Percentiles rank a stretch among this genome's conserved stretches.
Evolutionary conservation across 2,113 vertebrate genomes (phyloP).

Genomic region (Callopanchax toddi): DNA sequence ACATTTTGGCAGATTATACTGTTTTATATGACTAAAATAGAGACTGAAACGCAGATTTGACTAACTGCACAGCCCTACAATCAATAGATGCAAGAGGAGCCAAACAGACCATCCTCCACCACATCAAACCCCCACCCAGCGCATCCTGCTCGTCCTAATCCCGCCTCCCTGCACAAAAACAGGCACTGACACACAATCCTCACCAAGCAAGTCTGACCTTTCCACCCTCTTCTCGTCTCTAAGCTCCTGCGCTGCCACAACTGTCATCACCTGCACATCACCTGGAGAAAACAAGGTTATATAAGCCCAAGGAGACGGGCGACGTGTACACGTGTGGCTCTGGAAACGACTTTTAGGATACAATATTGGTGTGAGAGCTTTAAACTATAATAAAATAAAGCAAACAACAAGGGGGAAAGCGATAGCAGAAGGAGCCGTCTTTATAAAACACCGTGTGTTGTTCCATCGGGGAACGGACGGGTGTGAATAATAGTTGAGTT

Average conservation of each 20-base stretch:
- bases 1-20: too few species aligned
- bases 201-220: conserved; percentile 37
- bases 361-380: neutral
- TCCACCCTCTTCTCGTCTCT: conserved; percentile 45
- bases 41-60: too few species aligned
- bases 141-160: conserved; percentile 24
- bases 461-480: neutral
- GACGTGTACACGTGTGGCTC: neutral
- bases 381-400: conserved; percentile 6
- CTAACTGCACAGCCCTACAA: neutral
- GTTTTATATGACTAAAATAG: too few species aligned
- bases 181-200: conserved; percentile 16
- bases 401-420: neutral
- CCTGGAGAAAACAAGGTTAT: conserved; percentile 46
- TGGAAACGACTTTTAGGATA: neutral
- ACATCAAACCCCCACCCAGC: conserved; percentile 10
- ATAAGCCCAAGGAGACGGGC: conserved; percentile 11
- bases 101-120: conserved; percentile 8
- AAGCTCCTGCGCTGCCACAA: conserved; percentile 34
- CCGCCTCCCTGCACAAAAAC: conserved; percentile 1
- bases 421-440: neutral
- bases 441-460: neutral
- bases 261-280: conserved; percentile 44
- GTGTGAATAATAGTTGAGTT: too few species aligned
- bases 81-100: conserved; percentile 18